phyloP scores from a whole-genome alignment of 2,113 vertebrate genomes.

The Cygnus atratus region DNA sequence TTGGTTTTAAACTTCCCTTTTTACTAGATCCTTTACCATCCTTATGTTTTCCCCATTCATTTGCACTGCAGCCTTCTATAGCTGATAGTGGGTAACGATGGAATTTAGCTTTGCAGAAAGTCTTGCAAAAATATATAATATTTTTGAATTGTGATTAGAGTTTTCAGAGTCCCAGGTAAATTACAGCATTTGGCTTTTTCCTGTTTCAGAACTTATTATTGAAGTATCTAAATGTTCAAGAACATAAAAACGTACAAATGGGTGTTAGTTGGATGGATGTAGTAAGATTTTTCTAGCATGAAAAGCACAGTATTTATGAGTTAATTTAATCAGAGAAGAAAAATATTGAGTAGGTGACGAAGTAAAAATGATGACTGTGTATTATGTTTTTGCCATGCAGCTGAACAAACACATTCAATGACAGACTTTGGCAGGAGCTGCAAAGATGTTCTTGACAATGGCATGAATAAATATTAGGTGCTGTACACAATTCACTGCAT shows the following conservation, averaged over 20 bases:
- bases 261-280: constrained; percentile 54
- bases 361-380: constrained; percentile 75
- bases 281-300: constrained; percentile 66
- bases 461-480: constrained; percentile 79
- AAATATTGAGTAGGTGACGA: constrained; percentile 75
- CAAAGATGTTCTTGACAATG: constrained; percentile 77
- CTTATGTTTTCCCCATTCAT: background rate
- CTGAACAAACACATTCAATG: constrained; percentile 79
- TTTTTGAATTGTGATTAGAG: background rate
- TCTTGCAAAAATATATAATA: background rate
- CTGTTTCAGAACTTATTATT: constrained; percentile 41
- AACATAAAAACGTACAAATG: constrained; percentile 57
- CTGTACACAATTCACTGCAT: constrained; percentile 58
- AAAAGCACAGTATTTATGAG: constrained; percentile 73
- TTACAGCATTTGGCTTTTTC: constrained; percentile 30
- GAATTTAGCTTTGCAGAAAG: background rate
- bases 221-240: constrained; percentile 51
- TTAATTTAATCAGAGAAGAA: constrained; percentile 77
- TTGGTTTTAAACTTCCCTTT: background rate
- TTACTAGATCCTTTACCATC: background rate
- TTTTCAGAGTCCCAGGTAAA: constrained; percentile 23
- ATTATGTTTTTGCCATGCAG: constrained; percentile 75
- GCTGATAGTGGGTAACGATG: background rate
- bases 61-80: background rate
- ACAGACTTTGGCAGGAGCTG: constrained; percentile 72